Evolutionary conservation across 2,797 vertebrate species (phyloP), one percentile per base, ranked within the genome.

Genomic region (Arnoldichthys spilopterus): DNA sequence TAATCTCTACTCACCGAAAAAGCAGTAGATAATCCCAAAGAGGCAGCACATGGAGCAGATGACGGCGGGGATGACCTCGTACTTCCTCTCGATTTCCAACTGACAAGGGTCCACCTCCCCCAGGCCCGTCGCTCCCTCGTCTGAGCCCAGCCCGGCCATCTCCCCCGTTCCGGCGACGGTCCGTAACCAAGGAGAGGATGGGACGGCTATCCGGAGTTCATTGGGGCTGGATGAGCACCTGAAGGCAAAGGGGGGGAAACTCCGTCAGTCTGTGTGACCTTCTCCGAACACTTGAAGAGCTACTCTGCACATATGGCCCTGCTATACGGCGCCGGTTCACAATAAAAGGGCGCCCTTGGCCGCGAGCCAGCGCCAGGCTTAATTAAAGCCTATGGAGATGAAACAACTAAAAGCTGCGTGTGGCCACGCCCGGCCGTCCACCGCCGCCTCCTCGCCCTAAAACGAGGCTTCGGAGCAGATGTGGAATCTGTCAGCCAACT

Each of bases 1-100:
- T 79, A 30, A 63, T 64, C 15, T 56, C 6, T 40, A n/a, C 15
- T 76, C 87, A 99, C 98, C 98, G 0, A 99, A 99, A 90, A 99
- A 99, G 93, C 98, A 99, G 91, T 99, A 99, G 92, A 99, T 97
- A 91, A 99, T 96, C 79, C 98, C 97, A 56, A 99, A 99, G 83
- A 99, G 95, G 91, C 96, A 98, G 93, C 97, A 98, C 96, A 98
- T 97, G 90, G 97, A 97, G 18, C 97, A 98, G 87, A 99, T 94
- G 84, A 98, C 97, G 0, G 97, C 97, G 6, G 97, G 97, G 77
- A 99, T 95, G n/a, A 98, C 96, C 89, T 99, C 95, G 82, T 99
- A 99, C 86, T 92, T 92, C 85, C 96, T 94, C 88, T 98, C 96
- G 0, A 96, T 95, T 88, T 97, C 95, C 89, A 93, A 86, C 80